Evolutionary conservation across 2,888 invertebrate species (phyloP), one percentile per base, ranked within the genome.

Genomic region (Oeneis ivallda): DNA sequence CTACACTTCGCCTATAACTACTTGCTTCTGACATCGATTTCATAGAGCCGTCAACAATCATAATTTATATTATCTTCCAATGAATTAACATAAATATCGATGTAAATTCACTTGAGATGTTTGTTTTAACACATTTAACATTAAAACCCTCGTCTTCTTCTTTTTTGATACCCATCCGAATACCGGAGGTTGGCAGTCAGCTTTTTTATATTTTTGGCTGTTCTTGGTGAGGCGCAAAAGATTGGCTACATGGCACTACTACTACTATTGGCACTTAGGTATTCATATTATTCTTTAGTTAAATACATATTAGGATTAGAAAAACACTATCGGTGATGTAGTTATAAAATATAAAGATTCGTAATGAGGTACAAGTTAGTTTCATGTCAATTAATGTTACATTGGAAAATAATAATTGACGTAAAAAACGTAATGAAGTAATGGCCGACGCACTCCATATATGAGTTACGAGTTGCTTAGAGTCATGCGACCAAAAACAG

Each of bases 351-450:
- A 17, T 37, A 34, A 2, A 56, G 39, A 60, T 59, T 37, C n/a
- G 32, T 37, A 52, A 61, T 52, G 15, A 60, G 50, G 39, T 32
- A 26, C 59, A 39, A 17, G 60, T 66, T 76, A 76, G 81, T 84
- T 81, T 80, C 79, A 80, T 80, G 87, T 88, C 89, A 89, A 89
- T 89, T 87, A 88, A 84, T 78, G 79, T 80, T 81, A 74, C 71
- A 74, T 53, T 64, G 76, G 78, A 79, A 83, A 84, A 85, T 89
- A 84, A 85, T 89, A 87, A 89, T 87, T 89, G 88, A 85, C 84
- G 78, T 85, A 81, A 86, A 86, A 88, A 85, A 83, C 79, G 78
- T 83, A 82, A 83, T 83, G 83, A 85, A 87, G 83, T 87, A 84
- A 85, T 83, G 79, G 75, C 74, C 70, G 75, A 73, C 74, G 71